Base-by-base conservation (phyloP, 2,888 invertebrate genomes). In the Trichopria drosophilae region DNA sequence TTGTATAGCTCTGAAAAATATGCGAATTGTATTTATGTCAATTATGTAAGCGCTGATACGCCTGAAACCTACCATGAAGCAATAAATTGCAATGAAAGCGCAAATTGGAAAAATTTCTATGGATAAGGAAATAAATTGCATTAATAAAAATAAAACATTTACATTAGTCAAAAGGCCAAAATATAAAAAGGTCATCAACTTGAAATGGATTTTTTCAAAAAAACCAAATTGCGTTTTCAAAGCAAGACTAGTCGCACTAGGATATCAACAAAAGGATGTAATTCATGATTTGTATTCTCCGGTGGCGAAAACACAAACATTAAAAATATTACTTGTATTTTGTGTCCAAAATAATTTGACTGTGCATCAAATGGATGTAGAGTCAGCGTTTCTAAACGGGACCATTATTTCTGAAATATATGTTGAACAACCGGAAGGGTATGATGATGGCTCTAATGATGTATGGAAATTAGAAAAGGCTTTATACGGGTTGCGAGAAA, bases 71-170 rank as follows among this genome's bases (percentile, higher is more conserved):
- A 26, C 34, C 16, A 53, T 2, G 55, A 39, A 10, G 52, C 47
- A 6, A 35, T 50, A 29, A 42, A 46, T 3, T 23, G 50, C 23
- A 28, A 20, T 10, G 52, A 53, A 2, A 18, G 16, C 23, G 35
- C 46, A n/a, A 2, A 51, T 23, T 58, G 48, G 53, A 46, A 48
- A 51, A 39, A 42, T n/a, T 13, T 55, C 55, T 1, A 58, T 58
- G 55, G 42, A 53, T 18, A 39, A 29, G 13, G 55, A 60, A 45
- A 53, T 59, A 2, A 10, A 47, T 22, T 36, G 58, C 26, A 15
- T 57, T 41, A 51, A 29, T 9, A 51, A 50, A 51, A 56, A 59
- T 43, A 34, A 57, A 28, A 57, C 55, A 0, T 58, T 53, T 54
- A 29, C 36, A 43, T 16, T 55, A 32, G 51, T 59, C 2, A 26